Percentiles rank a stretch among this genome's conserved stretches.
phyloP scores from a whole-genome alignment of 2,888 invertebrate genomes.

The Lamellibrachia columna region DNA sequence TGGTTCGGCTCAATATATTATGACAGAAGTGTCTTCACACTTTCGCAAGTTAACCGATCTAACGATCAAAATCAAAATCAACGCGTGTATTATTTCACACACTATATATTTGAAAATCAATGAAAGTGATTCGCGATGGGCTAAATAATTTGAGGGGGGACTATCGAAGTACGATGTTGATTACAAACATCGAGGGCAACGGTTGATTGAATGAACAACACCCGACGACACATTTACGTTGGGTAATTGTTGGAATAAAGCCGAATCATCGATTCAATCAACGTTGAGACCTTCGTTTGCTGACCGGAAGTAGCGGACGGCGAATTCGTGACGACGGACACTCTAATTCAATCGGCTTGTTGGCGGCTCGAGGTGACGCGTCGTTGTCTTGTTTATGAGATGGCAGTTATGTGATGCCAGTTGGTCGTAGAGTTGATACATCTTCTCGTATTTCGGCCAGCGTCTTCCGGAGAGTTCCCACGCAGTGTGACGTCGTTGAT shows the following conservation, averaged over 20 bases:
- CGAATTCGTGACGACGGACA: not conserved
- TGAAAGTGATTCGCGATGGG: no score
- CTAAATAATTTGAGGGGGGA: no score
- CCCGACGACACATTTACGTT: not conserved
- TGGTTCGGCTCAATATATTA: no score
- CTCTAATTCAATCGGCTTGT: not conserved
- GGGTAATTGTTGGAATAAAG: not conserved
- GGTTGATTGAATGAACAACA: conserved; percentile 8
- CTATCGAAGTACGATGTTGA: not conserved
- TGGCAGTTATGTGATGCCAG: not conserved
- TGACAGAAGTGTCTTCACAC: no score
- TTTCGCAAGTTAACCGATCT: no score
- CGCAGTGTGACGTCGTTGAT: not conserved
- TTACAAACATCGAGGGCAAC: not conserved
- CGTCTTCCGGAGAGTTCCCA: not conserved
- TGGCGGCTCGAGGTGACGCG: not conserved
- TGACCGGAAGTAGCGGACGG: not conserved
- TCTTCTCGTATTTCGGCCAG: not conserved
- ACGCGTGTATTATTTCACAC: no score
- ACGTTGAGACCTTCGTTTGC: not conserved
- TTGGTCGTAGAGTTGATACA: not conserved
- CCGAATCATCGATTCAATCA: not conserved
- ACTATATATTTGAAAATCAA: no score
- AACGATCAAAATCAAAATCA: no score
- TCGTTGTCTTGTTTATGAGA: not conserved